These are phyloP conservation scores for Podarcis lilfordi DNA, from an alignment of 2,797 vertebrate genomes.

Conservation along the genomic window DNA sequence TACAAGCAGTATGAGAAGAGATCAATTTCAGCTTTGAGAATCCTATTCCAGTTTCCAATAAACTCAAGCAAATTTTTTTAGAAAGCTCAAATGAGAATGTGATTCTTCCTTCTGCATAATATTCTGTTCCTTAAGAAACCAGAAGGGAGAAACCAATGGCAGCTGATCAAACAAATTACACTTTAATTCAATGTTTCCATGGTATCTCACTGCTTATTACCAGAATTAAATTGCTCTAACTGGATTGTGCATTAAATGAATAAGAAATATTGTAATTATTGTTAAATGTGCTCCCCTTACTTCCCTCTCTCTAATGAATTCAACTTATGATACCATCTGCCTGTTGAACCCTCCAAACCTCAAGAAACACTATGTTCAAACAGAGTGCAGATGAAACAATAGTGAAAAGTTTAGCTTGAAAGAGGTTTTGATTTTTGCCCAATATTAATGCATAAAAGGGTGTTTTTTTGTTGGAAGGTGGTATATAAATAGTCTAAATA, in stretches of 20 bases:
- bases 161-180: not conserved
- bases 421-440: not conserved
- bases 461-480: too few species aligned
- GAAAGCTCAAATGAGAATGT: not conserved
- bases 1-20: not conserved
- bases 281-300: not conserved
- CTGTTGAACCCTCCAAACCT: not conserved
- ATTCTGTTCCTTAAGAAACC: not conserved
- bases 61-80: not conserved
- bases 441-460: not conserved
- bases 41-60: not conserved
- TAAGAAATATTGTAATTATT: not conserved
- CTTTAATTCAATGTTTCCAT: slow-evolving; percentile 3
- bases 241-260: not conserved
- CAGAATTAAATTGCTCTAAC: not conserved
- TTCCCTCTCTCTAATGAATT: not conserved
- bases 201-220: not conserved
- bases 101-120: not conserved
- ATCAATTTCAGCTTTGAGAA: not conserved
- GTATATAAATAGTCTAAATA: not conserved
- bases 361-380: not conserved
- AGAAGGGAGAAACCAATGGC: not conserved
- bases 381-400: not conserved
- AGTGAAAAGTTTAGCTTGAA: not conserved
- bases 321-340: not conserved